Evolutionary conservation across 2,113 vertebrate genomes (phyloP).

Genomic region (Galbula dea): DNA sequence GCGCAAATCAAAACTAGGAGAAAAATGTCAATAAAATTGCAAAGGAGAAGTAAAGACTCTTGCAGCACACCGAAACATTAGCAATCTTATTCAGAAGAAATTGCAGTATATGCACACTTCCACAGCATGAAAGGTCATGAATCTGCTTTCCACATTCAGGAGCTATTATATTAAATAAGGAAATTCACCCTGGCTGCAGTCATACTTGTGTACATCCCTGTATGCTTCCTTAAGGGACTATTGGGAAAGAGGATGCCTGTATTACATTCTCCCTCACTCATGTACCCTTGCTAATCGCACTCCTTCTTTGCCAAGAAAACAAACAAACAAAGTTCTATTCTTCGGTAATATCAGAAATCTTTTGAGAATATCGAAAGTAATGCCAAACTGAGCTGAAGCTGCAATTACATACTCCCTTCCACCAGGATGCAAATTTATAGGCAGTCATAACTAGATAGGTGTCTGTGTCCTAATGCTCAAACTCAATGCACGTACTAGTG

Average conservation of each 20-base stretch:
- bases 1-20: conserved; percentile 48
- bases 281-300: background rate
- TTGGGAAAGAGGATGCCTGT: background rate
- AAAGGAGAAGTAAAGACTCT: conserved; percentile 45
- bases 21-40: conserved; percentile 67
- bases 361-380: background rate
- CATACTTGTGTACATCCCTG: background rate
- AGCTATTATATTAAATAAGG: conserved; percentile 44
- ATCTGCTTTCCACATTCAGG: conserved; percentile 25
- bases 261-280: background rate
- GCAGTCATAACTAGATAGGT: background rate
- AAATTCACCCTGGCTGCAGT: conserved; percentile 13
- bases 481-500: conserved; percentile 21
- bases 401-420: background rate
- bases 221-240: background rate
- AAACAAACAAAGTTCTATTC: background rate
- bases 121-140: conserved; percentile 10
- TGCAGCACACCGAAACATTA: conserved; percentile 43
- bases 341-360: background rate
- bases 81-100: conserved; percentile 22
- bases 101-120: conserved; percentile 28
- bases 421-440: background rate
- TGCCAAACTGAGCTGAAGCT: background rate
- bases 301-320: conserved; percentile 29
- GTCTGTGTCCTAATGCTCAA: conserved; percentile 28